These are phyloP conservation scores for Lepidostoma basale DNA, from an alignment of 1,140 invertebrate genomes.

Conservation along the genomic window DNA sequence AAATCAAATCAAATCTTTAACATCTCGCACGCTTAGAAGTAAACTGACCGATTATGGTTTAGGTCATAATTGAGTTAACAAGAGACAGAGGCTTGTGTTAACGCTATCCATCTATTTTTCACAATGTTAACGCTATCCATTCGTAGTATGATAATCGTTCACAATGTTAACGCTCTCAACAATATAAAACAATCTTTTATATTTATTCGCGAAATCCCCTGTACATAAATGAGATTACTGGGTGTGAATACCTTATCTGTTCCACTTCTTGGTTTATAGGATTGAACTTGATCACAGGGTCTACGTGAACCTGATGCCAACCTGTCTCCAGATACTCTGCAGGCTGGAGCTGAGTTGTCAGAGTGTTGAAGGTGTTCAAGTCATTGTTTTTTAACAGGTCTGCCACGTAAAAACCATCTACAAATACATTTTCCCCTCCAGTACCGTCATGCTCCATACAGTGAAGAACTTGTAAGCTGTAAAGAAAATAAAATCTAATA, in stretches of 20 bases:
- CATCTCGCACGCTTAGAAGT: too few species aligned
- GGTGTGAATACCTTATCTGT: constrained; percentile 66
- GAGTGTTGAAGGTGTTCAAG: constrained; percentile 63
- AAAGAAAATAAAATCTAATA: constrained; percentile 34
- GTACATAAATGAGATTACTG: too few species aligned
- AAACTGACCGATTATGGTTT: too few species aligned
- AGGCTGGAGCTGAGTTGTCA: constrained; percentile 63
- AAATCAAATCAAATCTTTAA: too few species aligned
- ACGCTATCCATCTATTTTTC: too few species aligned
- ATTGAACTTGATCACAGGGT: constrained; percentile 62
- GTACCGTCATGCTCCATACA: constrained; percentile 65
- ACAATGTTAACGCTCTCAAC: too few species aligned
- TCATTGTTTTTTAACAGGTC: constrained; percentile 59
- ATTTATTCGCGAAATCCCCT: too few species aligned
- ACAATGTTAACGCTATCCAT: too few species aligned
- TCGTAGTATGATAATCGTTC: too few species aligned
- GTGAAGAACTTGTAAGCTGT: constrained; percentile 71
- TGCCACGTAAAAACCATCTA: constrained; percentile 73
- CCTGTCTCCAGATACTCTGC: constrained; percentile 69
- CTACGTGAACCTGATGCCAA: constrained; percentile 60
- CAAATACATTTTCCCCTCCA: constrained; percentile 72
- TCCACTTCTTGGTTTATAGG: constrained; percentile 57
- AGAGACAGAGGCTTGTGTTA: too few species aligned
- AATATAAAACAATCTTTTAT: too few species aligned
- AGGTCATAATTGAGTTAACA: too few species aligned